Evolutionary conservation across 2,888 invertebrate genomes (phyloP).

Genomic region (Salpingus planirostris): DNA sequence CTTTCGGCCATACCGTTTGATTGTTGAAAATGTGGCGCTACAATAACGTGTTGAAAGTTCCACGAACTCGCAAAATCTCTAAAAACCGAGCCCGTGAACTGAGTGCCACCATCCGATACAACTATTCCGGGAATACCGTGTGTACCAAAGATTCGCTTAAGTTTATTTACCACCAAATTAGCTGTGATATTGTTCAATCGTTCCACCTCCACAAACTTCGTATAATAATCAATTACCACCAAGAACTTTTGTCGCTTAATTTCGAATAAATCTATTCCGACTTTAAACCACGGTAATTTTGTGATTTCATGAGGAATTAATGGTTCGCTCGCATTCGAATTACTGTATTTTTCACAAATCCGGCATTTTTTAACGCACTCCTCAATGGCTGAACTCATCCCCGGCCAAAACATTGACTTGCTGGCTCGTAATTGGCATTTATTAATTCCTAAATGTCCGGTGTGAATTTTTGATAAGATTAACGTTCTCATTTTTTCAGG

Average conservation of each 20-base stretch:
- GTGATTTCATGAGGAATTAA: constrained; percentile 2
- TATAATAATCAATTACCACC: constrained; percentile 9
- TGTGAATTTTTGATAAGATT: neutral
- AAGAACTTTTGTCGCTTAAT: constrained; percentile 3
- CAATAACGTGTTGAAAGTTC: constrained; percentile 6
- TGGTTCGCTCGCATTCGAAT: constrained; percentile 5
- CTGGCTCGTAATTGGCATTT: constrained; percentile 4
- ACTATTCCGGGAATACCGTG: constrained; percentile 14
- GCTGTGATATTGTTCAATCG: constrained; percentile 4
- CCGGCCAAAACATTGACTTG: constrained; percentile 1
- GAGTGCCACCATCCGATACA: constrained; percentile 11
- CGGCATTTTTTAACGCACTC: constrained; percentile 1
- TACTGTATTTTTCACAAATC: constrained; percentile 5
- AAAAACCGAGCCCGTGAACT: constrained; percentile 5
- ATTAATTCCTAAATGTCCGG: constrained; percentile 5
- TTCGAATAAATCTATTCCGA: constrained; percentile 7
- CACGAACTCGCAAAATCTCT: constrained; percentile 9
- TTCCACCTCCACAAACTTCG: constrained; percentile 8
- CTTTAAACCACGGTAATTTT: constrained; percentile 6
- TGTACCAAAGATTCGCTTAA: constrained; percentile 12
- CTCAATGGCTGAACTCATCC: constrained; percentile 2
- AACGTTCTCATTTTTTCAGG: neutral
- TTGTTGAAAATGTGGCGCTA: constrained; percentile 11
- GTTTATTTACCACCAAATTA: constrained; percentile 6
- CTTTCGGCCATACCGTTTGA: constrained; percentile 9